Conservation (phyloP, 37 sponge, comb jelly and placozoan genomes). For the Halisarca cf. caerulea region DNA sequence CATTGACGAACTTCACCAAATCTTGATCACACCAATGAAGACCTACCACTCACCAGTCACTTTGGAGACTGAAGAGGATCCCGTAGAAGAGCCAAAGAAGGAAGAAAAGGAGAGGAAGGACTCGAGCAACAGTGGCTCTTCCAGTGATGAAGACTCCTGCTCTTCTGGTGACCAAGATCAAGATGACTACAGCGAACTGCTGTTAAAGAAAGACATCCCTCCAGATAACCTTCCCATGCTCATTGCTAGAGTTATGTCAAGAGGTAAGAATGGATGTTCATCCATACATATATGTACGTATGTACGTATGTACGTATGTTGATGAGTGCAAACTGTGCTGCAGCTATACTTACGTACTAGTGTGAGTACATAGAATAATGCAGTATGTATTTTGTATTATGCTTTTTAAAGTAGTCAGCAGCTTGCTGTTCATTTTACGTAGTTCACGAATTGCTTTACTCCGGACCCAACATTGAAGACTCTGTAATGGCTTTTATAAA, state of each 20-base stretch:
- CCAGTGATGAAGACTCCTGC: constrained; percentile 29
- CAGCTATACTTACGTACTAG: too few relatives aligned
- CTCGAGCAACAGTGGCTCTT: neutral
- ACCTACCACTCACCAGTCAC: constrained; percentile 26
- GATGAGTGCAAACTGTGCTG: too few relatives aligned
- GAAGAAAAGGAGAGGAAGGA: neutral
- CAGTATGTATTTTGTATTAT: too few relatives aligned
- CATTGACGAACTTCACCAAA: constrained; percentile 53
- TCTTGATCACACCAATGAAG: constrained; percentile 76
- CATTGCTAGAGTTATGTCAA: constrained; percentile 66
- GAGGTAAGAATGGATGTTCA: constrained; percentile 44
- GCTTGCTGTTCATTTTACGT: too few relatives aligned
- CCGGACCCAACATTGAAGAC: constrained; percentile 60
- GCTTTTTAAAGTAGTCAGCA: too few relatives aligned
- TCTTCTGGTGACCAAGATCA: constrained; percentile 55
- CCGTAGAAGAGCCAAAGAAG: neutral
- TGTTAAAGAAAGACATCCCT: constrained; percentile 26
- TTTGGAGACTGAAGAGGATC: neutral
- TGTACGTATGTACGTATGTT: neutral
- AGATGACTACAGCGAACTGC: constrained; percentile 45
- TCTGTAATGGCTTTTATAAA: constrained; percentile 47
- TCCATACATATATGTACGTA: neutral
- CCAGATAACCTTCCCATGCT: constrained; percentile 64
- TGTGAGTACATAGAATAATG: too few relatives aligned
- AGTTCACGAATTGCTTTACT: constrained; percentile 59